Conservation (phyloP, 1,140 invertebrate genomes). For the Megalopta genalis region DNA sequence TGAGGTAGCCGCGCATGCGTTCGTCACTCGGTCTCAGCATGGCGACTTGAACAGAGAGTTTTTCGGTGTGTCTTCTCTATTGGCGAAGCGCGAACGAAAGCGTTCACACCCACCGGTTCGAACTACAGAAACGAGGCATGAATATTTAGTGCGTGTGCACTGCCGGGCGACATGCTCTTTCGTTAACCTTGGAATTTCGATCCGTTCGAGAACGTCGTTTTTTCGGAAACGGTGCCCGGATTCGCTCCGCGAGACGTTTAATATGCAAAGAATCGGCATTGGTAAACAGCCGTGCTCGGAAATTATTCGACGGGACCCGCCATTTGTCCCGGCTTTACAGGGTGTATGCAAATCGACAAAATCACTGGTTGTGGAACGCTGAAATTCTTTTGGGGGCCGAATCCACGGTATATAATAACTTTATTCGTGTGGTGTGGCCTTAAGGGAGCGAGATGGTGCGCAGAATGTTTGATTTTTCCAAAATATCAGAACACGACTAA, state of each 20-base stretch:
- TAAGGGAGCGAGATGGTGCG: too few relatives aligned
- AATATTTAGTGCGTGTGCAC: slow-evolving; percentile 30
- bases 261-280: neutral
- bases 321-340: neutral
- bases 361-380: too few relatives aligned
- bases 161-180: neutral
- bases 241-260: neutral
- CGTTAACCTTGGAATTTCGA: slow-evolving; percentile 21
- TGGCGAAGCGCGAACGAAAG: slow-evolving; percentile 1
- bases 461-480: too few relatives aligned
- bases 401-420: too few relatives aligned
- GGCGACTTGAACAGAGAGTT: slow-evolving; percentile 13
- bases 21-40: slow-evolving; percentile 28
- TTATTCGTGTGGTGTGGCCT: too few relatives aligned
- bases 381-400: too few relatives aligned
- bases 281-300: neutral
- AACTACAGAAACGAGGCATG: slow-evolving; percentile 1
- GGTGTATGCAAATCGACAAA: neutral
- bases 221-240: slow-evolving; percentile 1
- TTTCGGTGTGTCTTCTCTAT: slow-evolving; percentile 11
- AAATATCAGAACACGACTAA: too few relatives aligned
- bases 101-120: slow-evolving; percentile 15
- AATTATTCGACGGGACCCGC: neutral
- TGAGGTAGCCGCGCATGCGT: slow-evolving; percentile 24
- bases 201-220: neutral